A percentile compares a stretch with the other conserved stretches of the same genome.
These are phyloP conservation scores for Synodontis membranacea DNA, from an alignment of 2,113 vertebrate species.

Conservation along the genomic window DNA sequence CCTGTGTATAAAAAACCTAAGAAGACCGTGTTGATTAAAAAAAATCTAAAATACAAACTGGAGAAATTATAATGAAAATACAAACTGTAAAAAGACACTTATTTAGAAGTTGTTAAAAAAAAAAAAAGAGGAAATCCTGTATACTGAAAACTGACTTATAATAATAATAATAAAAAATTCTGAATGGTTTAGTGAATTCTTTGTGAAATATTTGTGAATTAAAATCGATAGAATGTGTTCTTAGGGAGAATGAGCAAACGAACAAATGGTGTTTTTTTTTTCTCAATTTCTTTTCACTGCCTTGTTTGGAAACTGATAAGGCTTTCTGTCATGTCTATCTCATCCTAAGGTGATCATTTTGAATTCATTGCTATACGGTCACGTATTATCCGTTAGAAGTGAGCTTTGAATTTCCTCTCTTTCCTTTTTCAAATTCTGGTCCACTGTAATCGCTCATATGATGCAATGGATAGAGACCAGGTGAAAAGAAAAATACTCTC, in stretches of 20 bases:
- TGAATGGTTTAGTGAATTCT: neutral
- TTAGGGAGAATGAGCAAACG: too few species aligned
- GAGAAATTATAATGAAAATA: neutral
- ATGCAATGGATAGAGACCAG: conserved; percentile 17
- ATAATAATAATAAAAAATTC: neutral
- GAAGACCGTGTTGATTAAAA: neutral
- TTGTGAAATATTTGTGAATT: neutral
- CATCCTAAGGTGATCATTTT: neutral
- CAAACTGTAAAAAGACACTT: neutral
- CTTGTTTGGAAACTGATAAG: neutral
- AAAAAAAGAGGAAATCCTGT: too few species aligned
- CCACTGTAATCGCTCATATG: neutral
- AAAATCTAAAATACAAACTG: neutral
- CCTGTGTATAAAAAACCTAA: neutral
- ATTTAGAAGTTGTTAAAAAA: neutral
- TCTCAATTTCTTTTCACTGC: neutral
- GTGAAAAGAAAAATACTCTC: neutral
- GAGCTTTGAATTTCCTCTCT: neutral
- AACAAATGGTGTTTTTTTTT: neutral
- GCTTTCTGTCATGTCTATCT: neutral
- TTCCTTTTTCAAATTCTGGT: neutral
- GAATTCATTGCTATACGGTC: neutral
- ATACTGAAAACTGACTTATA: neutral
- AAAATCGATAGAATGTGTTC: neutral
- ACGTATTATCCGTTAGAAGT: neutral